Base-by-base conservation (phyloP, 2,113 vertebrate genomes). In the Micronisus gabar region DNA sequence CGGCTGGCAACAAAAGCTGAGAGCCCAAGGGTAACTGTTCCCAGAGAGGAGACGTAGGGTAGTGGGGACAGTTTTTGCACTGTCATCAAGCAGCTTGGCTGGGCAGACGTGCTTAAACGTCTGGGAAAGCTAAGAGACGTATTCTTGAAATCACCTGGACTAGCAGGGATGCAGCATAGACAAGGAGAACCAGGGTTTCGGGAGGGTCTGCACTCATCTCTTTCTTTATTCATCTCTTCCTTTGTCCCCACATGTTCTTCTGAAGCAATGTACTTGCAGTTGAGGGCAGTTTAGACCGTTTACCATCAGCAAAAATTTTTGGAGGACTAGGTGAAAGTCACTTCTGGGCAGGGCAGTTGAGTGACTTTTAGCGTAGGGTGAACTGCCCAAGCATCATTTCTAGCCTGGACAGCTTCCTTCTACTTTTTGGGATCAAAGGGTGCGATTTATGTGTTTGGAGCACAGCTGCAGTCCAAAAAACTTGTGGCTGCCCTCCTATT, bases 161-260 rank as follows among this genome's bases (percentile, higher is more conserved):
- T 34, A 66, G 62, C 34, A 85, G 66, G 72, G 20, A 22, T 38
- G 18, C 40, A 76, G 34, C 9, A 6, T 12, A 36, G 61, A 38
- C 38, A 67, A 41, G 52, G 14, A 76, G 30, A 25, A 65, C 5
- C 1, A 2, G 9, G 0, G 1, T 52, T 85, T 65, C 7, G 3
- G 56, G 45, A 43, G 21, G 29, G 4, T 61, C 14, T 79, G 23
- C 18, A 13, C 6, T 56, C 10, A 23, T 21, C 15, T 50, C 10
- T 87, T 74, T 29, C 32, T 59, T 56, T 55, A 47, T 21, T 92
- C 6, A 8, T 30, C 56, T 38, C 71, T 95, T 80, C 48, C 26
- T 92, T 83, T 80, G 17, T 8, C 11, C 34, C 14, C 11, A 3
- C 1, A 7, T 16, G 0, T 52, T 65, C 52, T 86, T 67, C 50